phyloP scores from a whole-genome alignment of 2,113 vertebrate genomes.

The Onychostruthus taczanowskii region DNA sequence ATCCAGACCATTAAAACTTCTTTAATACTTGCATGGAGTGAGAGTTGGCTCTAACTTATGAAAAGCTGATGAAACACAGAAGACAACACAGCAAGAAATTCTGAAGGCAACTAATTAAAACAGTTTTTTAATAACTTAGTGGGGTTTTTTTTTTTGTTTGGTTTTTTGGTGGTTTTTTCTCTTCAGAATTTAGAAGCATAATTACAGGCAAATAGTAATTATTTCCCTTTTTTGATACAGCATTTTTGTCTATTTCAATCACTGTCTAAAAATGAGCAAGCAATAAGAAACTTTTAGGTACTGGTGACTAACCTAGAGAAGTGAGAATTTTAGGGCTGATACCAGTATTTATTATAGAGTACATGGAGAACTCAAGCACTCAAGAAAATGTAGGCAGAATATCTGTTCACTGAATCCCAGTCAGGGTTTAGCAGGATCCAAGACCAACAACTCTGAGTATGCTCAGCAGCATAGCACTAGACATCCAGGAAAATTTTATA shows the following conservation, averaged over 20 bases:
- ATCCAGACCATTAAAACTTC: constrained; percentile 43
- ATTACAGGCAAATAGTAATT: neutral
- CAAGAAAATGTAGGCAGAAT: neutral
- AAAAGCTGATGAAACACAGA: neutral
- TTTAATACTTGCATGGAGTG: constrained; percentile 12
- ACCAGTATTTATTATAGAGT: neutral
- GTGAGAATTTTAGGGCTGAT: neutral
- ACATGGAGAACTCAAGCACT: neutral
- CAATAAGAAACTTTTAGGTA: neutral
- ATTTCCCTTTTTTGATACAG: neutral
- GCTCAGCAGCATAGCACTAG: neutral
- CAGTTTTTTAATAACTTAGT: neutral
- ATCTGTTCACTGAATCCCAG: neutral
- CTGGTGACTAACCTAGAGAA: neutral
- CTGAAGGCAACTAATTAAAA: constrained; percentile 2
- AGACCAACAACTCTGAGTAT: neutral
- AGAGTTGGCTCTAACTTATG: neutral
- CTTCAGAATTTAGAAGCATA: neutral
- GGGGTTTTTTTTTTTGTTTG: neutral
- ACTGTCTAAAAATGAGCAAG: neutral
- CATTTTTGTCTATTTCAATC: neutral
- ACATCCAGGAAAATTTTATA: neutral
- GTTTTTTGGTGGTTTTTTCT: too few species aligned
- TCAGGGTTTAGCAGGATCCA: neutral
- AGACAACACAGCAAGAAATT: neutral